Conservation (phyloP, 2,113 vertebrate genomes). For the Spea multiplicata region DNA sequence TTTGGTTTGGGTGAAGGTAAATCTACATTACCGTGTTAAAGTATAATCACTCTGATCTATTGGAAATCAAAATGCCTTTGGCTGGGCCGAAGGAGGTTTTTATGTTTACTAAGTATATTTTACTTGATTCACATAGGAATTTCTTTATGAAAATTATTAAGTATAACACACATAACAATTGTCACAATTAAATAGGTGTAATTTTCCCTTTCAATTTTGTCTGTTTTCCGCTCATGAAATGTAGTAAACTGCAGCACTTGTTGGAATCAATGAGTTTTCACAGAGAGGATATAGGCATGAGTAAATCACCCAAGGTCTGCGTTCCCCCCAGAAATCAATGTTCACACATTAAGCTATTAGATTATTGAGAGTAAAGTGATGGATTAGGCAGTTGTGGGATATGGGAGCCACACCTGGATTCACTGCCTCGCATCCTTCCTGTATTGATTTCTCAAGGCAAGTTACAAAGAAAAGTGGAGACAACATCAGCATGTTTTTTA, state of each 20-base stretch:
- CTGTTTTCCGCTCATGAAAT: not conserved
- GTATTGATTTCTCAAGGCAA: constrained; percentile 37
- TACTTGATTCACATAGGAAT: too few relatives aligned
- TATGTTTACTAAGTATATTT: too few relatives aligned
- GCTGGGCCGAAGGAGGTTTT: too few relatives aligned
- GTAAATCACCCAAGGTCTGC: constrained; percentile 75
- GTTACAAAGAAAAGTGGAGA: constrained; percentile 13
- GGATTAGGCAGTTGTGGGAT: constrained; percentile 52
- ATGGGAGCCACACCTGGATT: constrained; percentile 58
- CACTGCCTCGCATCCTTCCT: constrained; percentile 31
- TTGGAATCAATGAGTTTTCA: constrained; percentile 80
- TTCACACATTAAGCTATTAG: constrained; percentile 92
- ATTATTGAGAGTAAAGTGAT: constrained; percentile 78
- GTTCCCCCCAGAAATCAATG: constrained; percentile 86
- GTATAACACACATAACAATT: too few relatives aligned
- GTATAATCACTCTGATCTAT: too few relatives aligned
- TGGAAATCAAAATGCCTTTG: too few relatives aligned
- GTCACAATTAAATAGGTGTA: too few relatives aligned
- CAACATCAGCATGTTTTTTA: constrained; percentile 36
- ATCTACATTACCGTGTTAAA: too few relatives aligned
- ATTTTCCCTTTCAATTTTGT: too few relatives aligned
- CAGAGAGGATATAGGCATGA: constrained; percentile 76
- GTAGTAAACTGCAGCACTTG: constrained; percentile 70
- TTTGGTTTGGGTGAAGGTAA: too few relatives aligned
- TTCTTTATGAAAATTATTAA: too few relatives aligned